A percentile compares a stretch with the other conserved stretches of the same genome.
Conservation (phyloP, 92 coral and sea anemone genomes). For the Bergia sp. region DNA sequence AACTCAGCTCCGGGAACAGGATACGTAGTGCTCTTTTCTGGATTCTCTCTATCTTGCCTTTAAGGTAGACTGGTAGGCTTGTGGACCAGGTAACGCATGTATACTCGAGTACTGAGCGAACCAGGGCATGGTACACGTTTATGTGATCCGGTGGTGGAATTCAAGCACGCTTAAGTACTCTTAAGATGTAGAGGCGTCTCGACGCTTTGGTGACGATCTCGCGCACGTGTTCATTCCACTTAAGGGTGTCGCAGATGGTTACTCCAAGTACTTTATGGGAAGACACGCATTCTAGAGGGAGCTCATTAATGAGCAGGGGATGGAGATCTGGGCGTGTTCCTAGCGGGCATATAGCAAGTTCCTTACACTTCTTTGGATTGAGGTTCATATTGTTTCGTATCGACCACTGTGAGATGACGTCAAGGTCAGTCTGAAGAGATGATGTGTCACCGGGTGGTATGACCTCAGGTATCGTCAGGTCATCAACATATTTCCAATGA, state of each 20-base stretch:
- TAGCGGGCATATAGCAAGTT: slow-evolving; percentile 7
- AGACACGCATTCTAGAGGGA: too few species aligned
- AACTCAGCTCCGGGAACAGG: slow-evolving; percentile 7
- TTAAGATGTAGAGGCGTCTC: background rate
- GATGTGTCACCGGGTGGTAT: slow-evolving; percentile 44
- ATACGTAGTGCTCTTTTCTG: slow-evolving; percentile 9
- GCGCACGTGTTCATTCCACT: too few species aligned
- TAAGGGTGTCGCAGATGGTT: too few species aligned
- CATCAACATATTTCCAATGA: slow-evolving; percentile 11
- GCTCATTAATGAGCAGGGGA: slow-evolving; percentile 14
- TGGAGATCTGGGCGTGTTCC: slow-evolving; percentile 12
- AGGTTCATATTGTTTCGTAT: slow-evolving; percentile 34
- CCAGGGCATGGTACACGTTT: slow-evolving; percentile 1
- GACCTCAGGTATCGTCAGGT: slow-evolving; percentile 43
- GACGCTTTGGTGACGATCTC: too few species aligned
- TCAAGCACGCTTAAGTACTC: slow-evolving; percentile 13
- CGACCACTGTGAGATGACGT: slow-evolving; percentile 41
- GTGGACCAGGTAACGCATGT: slow-evolving; percentile 21
- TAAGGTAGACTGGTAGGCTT: slow-evolving; percentile 4
- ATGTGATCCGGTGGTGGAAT: slow-evolving; percentile 1
- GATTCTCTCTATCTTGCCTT: slow-evolving; percentile 27
- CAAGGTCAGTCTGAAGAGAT: slow-evolving; percentile 36
- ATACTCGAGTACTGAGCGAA: slow-evolving; percentile 21
- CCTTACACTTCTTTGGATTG: slow-evolving; percentile 36
- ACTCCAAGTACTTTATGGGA: slow-evolving; percentile 12